A percentile compares a stretch with the other conserved stretches of the same genome.
Conservation (phyloP, 92 coral and sea anemone genomes). For the Diadumene lineata region DNA sequence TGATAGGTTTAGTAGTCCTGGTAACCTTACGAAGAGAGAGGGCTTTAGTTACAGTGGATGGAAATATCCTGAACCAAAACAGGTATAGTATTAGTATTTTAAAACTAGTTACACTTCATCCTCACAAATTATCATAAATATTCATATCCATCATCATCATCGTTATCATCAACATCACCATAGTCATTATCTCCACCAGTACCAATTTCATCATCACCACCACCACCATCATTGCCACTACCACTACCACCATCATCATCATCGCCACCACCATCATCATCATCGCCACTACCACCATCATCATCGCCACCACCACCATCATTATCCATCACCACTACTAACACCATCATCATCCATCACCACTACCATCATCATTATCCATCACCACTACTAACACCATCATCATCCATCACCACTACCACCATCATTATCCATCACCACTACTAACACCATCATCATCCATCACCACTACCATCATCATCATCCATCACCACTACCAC, state of each 20-base stretch:
- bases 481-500: constrained; percentile 4
- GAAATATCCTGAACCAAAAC: not conserved
- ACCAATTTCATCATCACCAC: constrained; percentile 12
- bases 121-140: no score
- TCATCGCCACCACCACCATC: constrained; percentile 18
- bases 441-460: not conserved
- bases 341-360: not conserved
- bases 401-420: constrained; percentile 22
- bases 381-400: not conserved
- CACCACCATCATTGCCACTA: not conserved
- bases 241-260: constrained; percentile 12
- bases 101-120: no score
- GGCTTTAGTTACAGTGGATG: constrained; percentile 30
- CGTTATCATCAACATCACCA: constrained; percentile 4
- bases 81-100: not conserved
- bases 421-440: constrained; percentile 1
- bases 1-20: constrained; percentile 13
- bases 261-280: constrained; percentile 22
- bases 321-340: not conserved
- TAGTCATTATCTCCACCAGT: constrained; percentile 15
- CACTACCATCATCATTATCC: not conserved
- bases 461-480: not conserved
- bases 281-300: constrained; percentile 19
- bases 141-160: constrained; percentile 1
- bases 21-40: constrained; percentile 5